A percentile compares a stretch with the other conserved stretches of the same genome.
Evolutionary conservation across 1,140 invertebrate genomes (phyloP).

Genomic region (Chironomus tepperi): DNA sequence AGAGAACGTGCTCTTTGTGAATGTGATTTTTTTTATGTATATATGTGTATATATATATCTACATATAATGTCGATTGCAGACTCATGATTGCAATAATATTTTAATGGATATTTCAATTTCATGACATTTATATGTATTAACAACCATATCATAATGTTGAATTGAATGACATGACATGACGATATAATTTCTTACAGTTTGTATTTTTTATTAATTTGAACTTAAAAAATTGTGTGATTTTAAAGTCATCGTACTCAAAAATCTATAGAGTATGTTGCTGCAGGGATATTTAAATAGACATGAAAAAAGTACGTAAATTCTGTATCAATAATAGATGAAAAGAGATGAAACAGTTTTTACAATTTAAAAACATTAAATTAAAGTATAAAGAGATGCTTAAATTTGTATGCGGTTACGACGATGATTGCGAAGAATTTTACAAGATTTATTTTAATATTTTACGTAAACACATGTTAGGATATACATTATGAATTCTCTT

Average conservation of each 20-base stretch:
- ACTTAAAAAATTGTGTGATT: too few relatives aligned
- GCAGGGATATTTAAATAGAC: too few relatives aligned
- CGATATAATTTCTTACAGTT: too few relatives aligned
- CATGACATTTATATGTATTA: constrained; percentile 14
- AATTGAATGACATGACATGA: neutral
- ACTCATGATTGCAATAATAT: constrained; percentile 14
- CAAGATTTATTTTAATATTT: constrained; percentile 22
- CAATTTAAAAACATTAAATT: neutral
- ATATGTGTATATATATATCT: neutral
- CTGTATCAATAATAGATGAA: constrained; percentile 9
- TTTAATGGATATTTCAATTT: constrained; percentile 15
- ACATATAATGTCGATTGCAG: neutral
- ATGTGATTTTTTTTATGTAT: neutral
- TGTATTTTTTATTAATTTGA: too few relatives aligned
- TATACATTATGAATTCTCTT: constrained; percentile 17
- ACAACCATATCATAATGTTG: neutral
- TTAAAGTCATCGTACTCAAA: too few relatives aligned
- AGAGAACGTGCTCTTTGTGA: constrained; percentile 2
- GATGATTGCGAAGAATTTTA: neutral
- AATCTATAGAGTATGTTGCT: too few relatives aligned
- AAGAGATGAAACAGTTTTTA: neutral
- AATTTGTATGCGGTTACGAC: neutral
- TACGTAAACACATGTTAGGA: constrained; percentile 5
- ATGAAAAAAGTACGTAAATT: too few relatives aligned
- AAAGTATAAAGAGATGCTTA: neutral